phyloP scores from a whole-genome alignment of 2,888 invertebrate species.

The Melanostoma scalare region DNA sequence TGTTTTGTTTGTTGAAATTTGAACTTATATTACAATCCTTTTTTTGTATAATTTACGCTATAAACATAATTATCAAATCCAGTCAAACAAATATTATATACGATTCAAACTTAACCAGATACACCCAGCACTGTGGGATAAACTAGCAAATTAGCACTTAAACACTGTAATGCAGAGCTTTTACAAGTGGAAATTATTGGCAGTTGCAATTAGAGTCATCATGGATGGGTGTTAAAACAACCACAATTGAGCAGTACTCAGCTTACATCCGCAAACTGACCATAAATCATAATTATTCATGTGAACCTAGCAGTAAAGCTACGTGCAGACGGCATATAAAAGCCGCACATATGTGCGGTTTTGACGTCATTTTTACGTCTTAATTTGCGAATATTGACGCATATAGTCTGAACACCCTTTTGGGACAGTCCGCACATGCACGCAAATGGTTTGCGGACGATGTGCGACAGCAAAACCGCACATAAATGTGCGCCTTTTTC shows the following conservation, averaged over 20 bases:
- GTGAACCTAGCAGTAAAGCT: constrained; percentile 56
- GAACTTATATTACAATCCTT: no score
- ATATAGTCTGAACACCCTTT: no score
- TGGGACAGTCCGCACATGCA: no score
- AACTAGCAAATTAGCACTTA: constrained; percentile 65
- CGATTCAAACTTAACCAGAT: not conserved
- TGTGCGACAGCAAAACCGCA: no score
- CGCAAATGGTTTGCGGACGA: no score
- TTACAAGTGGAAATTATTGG: constrained; percentile 40
- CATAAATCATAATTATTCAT: constrained; percentile 69
- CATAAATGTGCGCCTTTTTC: no score
- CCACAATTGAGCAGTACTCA: constrained; percentile 42
- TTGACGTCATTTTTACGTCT: no score
- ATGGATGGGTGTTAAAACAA: constrained; percentile 56
- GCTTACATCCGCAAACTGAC: constrained; percentile 65
- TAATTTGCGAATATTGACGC: no score
- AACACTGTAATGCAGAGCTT: constrained; percentile 23
- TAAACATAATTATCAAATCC: constrained; percentile 27
- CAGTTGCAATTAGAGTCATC: constrained; percentile 66
- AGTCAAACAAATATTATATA: constrained; percentile 36
- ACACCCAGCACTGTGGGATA: constrained; percentile 1
- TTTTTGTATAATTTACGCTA: no score
- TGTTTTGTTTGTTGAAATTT: no score
- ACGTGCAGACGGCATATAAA: no score
- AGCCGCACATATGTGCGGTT: no score